These are phyloP conservation scores for Anthoscopus minutus DNA, from an alignment of 2,113 vertebrate species.

Conservation along the genomic window DNA sequence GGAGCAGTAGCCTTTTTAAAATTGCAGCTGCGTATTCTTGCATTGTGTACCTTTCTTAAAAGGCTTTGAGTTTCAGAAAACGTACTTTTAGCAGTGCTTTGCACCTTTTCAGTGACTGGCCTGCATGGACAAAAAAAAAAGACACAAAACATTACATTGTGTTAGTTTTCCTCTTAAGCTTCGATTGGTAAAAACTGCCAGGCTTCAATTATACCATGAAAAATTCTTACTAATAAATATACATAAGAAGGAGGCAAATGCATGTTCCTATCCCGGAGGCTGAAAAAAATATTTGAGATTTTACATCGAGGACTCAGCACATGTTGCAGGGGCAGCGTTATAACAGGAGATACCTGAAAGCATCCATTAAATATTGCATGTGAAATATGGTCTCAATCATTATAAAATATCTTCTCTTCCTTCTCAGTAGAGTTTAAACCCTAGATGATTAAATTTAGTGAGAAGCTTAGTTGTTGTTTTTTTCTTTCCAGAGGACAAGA, in stretches of 20 bases:
- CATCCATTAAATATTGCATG: neutral
- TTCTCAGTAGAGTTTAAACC: neutral
- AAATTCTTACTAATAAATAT: slow-evolving; percentile 9
- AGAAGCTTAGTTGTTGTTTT: neutral
- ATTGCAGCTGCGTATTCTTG: slow-evolving; percentile 65
- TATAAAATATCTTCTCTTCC: neutral
- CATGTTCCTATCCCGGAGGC: neutral
- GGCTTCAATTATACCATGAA: neutral
- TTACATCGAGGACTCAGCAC: neutral
- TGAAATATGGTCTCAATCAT: neutral
- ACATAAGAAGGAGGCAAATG: neutral
- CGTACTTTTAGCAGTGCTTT: slow-evolving; percentile 40
- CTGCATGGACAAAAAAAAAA: neutral
- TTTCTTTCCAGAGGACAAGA: neutral
- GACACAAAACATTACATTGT: slow-evolving; percentile 45
- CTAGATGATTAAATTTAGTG: neutral
- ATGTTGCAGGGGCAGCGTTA: neutral
- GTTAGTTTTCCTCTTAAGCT: slow-evolving; percentile 10
- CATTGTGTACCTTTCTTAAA: slow-evolving; percentile 69
- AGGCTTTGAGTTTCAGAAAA: slow-evolving; percentile 66
- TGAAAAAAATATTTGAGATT: neutral
- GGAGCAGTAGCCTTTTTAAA: slow-evolving; percentile 81
- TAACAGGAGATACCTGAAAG: neutral
- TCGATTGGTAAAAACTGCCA: neutral
- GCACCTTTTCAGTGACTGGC: slow-evolving; percentile 55